Conservation (phyloP, 2,888 invertebrate genomes). For the Philonicus albiceps region DNA sequence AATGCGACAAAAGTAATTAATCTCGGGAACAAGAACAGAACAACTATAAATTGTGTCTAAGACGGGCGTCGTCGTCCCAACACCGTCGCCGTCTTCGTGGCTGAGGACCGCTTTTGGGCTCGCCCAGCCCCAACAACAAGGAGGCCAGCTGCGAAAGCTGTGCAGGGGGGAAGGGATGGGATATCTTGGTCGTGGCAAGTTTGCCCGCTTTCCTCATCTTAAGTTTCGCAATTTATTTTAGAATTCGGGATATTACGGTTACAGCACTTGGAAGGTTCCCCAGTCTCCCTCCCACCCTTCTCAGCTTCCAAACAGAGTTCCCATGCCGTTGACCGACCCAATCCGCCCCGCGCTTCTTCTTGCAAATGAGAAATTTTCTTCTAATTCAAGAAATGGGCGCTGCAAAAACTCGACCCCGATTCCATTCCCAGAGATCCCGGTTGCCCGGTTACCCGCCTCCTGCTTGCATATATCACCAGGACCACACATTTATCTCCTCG, state of each 20-base stretch:
- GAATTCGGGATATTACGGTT: conserved; percentile 31
- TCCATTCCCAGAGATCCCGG: neutral
- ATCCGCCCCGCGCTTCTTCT: neutral
- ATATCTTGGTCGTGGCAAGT: conserved; percentile 11
- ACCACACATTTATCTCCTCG: conserved; percentile 40
- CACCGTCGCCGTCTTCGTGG: neutral
- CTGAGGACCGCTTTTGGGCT: neutral
- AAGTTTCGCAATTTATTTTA: conserved; percentile 45
- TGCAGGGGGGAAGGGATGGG: neutral
- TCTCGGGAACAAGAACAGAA: conserved; percentile 46
- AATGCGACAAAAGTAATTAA: conserved; percentile 48
- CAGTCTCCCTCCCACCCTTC: neutral
- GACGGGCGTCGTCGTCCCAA: conserved; percentile 35
- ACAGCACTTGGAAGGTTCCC: neutral
- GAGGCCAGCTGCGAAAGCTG: neutral
- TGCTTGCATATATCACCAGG: conserved; percentile 33
- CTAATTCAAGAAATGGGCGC: neutral
- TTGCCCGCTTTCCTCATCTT: conserved; percentile 35
- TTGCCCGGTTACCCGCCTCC: neutral
- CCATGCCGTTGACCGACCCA: conserved; percentile 8
- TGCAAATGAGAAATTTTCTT: conserved; percentile 23
- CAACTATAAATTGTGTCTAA: conserved; percentile 46
- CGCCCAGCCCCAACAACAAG: neutral
- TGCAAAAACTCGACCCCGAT: conserved; percentile 22
- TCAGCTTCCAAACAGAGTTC: neutral